Percentiles rank a stretch among this genome's conserved stretches.
phyloP scores from a whole-genome alignment of 2,888 invertebrate genomes.

The Stenodema calcarata region DNA sequence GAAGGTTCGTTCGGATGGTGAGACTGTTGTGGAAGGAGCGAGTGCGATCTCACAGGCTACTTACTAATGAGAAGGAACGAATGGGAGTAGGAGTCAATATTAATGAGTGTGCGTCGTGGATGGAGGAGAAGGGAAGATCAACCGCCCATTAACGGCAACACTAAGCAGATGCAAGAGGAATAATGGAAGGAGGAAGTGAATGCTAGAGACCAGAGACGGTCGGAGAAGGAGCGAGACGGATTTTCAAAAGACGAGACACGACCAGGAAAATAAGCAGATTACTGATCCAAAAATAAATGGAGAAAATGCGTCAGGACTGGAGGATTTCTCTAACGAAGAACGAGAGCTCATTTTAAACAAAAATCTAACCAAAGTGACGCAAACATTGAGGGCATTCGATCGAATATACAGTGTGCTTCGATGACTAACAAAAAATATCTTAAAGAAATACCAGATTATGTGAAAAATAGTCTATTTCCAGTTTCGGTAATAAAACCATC shows the following conservation, averaged over 20 bases:
- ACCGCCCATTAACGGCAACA: slow-evolving; percentile 16
- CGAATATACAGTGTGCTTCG: too few relatives aligned
- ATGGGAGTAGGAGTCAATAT: background rate
- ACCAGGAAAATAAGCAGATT: background rate
- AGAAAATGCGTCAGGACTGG: too few relatives aligned
- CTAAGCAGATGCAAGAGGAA: slow-evolving; percentile 19
- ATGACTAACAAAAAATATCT: too few relatives aligned
- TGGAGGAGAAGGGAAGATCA: background rate
- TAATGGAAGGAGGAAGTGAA: slow-evolving; percentile 5
- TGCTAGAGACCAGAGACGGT: background rate
- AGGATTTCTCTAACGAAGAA: too few relatives aligned
- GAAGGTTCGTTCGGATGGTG: background rate
- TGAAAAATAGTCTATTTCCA: too few relatives aligned
- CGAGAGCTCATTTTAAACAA: too few relatives aligned
- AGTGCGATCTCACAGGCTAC: background rate
- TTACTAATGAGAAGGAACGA: background rate
- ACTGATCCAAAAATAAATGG: too few relatives aligned
- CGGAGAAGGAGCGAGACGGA: background rate
- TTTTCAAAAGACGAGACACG: background rate
- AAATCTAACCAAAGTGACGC: too few relatives aligned
- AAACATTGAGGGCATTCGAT: too few relatives aligned
- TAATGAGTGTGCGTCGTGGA: background rate
- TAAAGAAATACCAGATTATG: too few relatives aligned
- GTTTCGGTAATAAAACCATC: too few relatives aligned
- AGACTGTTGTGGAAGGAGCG: background rate